Base-by-base conservation (phyloP, 2,888 invertebrate genomes). In the Drosophila ustulata region DNA sequence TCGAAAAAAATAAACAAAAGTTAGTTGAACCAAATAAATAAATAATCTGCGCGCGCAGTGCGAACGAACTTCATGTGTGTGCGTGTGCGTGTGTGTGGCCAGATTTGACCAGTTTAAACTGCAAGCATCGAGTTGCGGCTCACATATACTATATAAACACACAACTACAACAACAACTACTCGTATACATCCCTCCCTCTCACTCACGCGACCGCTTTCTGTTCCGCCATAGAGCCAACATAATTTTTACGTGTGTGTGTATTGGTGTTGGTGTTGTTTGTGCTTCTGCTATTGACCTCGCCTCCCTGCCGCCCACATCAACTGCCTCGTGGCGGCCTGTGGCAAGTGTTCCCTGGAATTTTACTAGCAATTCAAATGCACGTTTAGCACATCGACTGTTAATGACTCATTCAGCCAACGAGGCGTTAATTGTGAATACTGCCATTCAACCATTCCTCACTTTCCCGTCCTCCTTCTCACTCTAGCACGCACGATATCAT, bases 11-110 rank as follows among this genome's bases (percentile, higher is more conserved):
- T 58, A 18, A 25, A 47, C 11, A 57, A 80, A 88, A 85, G 85
- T 85, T 80, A 80, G 88, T 85, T 85, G 79, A 37, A n/a, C 4
- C 1, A 37, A 37, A n/a, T 11, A 37, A 4, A 9, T 11, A 49
- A 47, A 7, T 55, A 5, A 55, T 61, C 53, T 66, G 66, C 65
- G 78, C 71, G 71, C 79, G 69, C 79, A 79, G 26, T 32, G 39
- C 30, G 30, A 5, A 8, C 30, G 3, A 3, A 52, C 32, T 7
- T 32, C 7, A 32, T 32, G 18, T 18, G 18, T 18, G 18, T 18
- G 18, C 18, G 18, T 18, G 18, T 37, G 3, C n/a, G 18, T 45
- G 18, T 46, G 39, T 51, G 18, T 50, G 49, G 47, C 51, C 49
- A 59, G 78, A 66, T 78, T 50, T 41, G 43, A 45, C 78, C 50